Conservation (phyloP, 1,140 invertebrate genomes). For the Drosophila nannoptera region DNA sequence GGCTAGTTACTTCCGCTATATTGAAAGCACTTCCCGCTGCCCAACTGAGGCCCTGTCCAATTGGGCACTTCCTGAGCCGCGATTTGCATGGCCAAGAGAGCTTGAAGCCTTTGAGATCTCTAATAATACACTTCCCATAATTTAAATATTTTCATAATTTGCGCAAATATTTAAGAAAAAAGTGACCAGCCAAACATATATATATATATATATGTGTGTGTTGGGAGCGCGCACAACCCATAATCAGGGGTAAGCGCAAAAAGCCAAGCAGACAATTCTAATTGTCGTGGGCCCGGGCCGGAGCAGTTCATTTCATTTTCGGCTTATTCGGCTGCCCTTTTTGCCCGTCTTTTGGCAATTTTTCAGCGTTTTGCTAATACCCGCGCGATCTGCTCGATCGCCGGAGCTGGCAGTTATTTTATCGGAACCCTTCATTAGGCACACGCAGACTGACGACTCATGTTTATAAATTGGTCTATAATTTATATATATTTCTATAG, state of each 20-base stretch:
- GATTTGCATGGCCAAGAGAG: conserved; percentile 53
- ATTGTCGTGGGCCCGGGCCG: conserved; percentile 56
- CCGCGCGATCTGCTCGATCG: conserved; percentile 12
- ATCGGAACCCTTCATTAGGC: conserved; percentile 69
- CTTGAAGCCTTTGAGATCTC: conserved; percentile 4
- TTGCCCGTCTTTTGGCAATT: conserved; percentile 51
- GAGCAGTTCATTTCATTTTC: conserved; percentile 47
- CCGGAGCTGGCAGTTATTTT: conserved; percentile 35
- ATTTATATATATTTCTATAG: conserved; percentile 78
- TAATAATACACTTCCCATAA: conserved; percentile 68
- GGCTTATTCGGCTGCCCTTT: conserved; percentile 14
- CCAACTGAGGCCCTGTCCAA: not conserved
- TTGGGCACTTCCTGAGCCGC: conserved; percentile 1
- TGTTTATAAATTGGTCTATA: conserved; percentile 79
- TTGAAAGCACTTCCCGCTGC: not conserved
- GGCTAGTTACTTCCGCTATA: not conserved
- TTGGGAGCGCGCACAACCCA: conserved; percentile 52
- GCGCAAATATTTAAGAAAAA: conserved; percentile 16
- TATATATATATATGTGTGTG: too few species aligned
- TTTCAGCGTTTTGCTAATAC: conserved; percentile 76
- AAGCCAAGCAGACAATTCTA: conserved; percentile 73
- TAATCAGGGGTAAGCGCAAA: conserved; percentile 70
- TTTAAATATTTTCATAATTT: conserved; percentile 74
- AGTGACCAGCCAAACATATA: conserved; percentile 1
- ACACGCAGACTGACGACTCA: conserved; percentile 63